phyloP scores from a whole-genome alignment of 2,888 invertebrate species.

The Tupiocoris notatus region DNA sequence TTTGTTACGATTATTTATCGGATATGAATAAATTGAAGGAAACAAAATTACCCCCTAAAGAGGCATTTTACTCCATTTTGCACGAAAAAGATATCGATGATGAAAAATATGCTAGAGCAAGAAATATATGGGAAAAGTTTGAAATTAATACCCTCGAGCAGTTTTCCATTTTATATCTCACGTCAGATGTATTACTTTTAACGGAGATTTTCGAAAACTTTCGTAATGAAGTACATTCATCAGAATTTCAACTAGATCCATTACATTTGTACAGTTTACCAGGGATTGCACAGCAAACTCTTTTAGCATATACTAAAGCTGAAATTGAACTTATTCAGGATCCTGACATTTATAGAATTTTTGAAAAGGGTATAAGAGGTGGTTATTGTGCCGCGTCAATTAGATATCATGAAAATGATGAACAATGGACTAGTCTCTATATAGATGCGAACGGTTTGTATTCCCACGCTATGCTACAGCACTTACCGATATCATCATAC shows the following conservation, averaged over 20 bases:
- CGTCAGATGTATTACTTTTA: neutral
- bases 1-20: neutral
- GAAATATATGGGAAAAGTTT: neutral
- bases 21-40: neutral
- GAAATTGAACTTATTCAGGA: neutral
- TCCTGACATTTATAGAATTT: neutral
- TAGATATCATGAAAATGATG: neutral
- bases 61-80: neutral
- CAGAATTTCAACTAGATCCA: constrained; percentile 2
- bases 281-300: constrained; percentile 3
- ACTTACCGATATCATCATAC: neutral
- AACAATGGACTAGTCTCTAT: neutral
- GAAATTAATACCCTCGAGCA: neutral
- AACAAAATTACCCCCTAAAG: neutral
- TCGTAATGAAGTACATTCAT: neutral
- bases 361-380: neutral
- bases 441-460: neutral
- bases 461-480: neutral
- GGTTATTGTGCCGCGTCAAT: neutral
- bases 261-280: neutral
- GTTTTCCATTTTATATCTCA: neutral
- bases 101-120: neutral
- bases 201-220: constrained; percentile 4
- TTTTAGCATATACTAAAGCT: neutral
- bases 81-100: neutral